Evolutionary conservation across 2,797 vertebrate species (phyloP).

Genomic region (Apodemus agrarius): DNA sequence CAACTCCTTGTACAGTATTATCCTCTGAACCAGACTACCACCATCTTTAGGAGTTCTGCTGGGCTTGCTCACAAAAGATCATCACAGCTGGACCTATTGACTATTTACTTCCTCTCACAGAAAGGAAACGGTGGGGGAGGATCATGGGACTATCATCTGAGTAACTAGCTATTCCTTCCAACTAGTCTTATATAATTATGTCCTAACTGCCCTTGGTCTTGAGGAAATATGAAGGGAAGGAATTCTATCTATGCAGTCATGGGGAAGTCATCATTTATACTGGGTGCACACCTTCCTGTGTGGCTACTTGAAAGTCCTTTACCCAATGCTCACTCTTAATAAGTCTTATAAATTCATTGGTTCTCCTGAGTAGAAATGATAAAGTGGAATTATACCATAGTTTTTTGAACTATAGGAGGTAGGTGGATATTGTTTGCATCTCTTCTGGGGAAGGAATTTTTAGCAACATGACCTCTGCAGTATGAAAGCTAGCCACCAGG

Average conservation of each 20-base stretch:
- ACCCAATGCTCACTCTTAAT: background rate
- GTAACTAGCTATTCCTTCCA: background rate
- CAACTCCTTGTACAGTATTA: background rate
- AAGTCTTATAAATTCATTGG: background rate
- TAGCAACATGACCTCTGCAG: background rate
- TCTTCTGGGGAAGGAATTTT: background rate
- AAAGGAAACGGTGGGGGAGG: background rate
- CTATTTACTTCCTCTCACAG: background rate
- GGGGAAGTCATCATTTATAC: background rate
- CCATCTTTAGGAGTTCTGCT: background rate
- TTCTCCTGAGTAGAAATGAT: background rate
- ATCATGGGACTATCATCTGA: background rate
- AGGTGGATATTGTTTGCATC: background rate
- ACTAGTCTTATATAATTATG: background rate
- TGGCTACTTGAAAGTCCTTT: background rate
- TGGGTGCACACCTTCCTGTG: background rate
- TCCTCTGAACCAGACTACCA: background rate
- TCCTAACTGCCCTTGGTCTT: background rate
- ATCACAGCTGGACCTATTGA: background rate
- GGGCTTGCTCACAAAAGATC: background rate
- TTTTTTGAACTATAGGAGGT: background rate
- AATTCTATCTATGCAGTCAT: background rate
- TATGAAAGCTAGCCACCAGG: background rate
- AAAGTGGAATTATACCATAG: background rate
- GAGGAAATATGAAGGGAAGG: background rate